These are phyloP conservation scores for Morone chrysops DNA, from an alignment of 2,113 vertebrate genomes.

Conservation along the genomic window DNA sequence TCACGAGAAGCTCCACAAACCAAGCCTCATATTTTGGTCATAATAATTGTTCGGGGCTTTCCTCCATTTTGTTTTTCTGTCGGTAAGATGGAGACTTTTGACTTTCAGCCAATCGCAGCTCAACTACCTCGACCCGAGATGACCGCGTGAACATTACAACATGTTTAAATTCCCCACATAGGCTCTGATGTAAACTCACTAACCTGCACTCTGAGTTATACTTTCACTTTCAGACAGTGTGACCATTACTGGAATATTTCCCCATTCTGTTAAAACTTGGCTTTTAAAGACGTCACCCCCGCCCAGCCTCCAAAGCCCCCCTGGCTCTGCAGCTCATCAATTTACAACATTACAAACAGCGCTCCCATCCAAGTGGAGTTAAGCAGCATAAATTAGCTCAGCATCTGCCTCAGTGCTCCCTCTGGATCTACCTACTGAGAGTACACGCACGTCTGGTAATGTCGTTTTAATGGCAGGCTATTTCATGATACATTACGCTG, in stretches of 20 bases:
- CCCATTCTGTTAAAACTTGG: constrained; percentile 17
- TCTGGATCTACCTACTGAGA: neutral
- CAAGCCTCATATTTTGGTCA: neutral
- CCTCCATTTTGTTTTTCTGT: neutral
- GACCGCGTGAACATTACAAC: neutral
- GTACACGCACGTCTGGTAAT: constrained; percentile 33
- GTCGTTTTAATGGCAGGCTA: neutral
- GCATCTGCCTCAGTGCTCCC: constrained; percentile 38
- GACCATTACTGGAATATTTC: constrained; percentile 12
- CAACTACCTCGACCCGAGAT: neutral
- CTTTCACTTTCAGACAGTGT: neutral
- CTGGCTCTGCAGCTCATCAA: constrained; percentile 36
- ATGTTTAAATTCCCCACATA: neutral
- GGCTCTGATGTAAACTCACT: neutral
- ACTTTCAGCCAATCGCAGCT: neutral
- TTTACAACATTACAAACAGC: constrained; percentile 40
- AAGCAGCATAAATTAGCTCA: constrained; percentile 44
- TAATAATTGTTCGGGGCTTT: neutral
- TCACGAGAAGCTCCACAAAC: neutral
- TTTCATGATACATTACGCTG: neutral
- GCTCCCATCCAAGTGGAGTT: constrained; percentile 24
- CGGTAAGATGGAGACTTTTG: neutral
- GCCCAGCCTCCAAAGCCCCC: neutral
- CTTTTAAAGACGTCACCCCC: constrained; percentile 1
- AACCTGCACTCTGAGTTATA: neutral